Percentiles rank a stretch among this genome's conserved stretches.
These are phyloP conservation scores for Aurelia coerulea DNA, from an alignment of 30 jellyfish, hydroid and myxozoan species.

Conservation along the genomic window DNA sequence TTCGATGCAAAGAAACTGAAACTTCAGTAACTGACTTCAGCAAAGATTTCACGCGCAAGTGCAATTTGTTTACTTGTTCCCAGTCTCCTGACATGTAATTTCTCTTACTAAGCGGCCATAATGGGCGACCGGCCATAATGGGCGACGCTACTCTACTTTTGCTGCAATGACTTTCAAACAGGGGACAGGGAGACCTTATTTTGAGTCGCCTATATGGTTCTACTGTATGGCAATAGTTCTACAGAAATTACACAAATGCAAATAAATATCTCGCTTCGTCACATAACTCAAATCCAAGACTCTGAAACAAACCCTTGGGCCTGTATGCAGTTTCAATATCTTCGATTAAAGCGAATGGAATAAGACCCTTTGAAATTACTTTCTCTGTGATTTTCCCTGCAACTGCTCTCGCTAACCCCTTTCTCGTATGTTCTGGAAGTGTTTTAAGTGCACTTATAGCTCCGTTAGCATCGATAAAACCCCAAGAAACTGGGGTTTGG, in stretches of 20 bases:
- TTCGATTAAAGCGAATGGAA: constrained; percentile 49
- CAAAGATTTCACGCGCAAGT: too few species aligned
- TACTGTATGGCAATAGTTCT: too few species aligned
- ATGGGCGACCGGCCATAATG: too few species aligned
- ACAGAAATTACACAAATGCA: not conserved
- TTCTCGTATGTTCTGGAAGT: constrained; percentile 31
- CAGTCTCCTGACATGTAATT: too few species aligned
- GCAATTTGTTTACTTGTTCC: too few species aligned
- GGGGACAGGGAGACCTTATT: too few species aligned
- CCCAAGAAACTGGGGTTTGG: constrained; percentile 55
- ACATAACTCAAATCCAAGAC: constrained; percentile 34
- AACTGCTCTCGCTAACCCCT: constrained; percentile 59
- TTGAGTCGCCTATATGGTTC: too few species aligned
- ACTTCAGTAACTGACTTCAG: too few species aligned
- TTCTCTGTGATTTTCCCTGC: constrained; percentile 23
- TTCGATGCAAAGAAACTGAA: too few species aligned
- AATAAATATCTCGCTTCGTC: not conserved
- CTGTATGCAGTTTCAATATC: constrained; percentile 4
- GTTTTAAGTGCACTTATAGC: constrained; percentile 32
- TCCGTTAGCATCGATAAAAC: constrained; percentile 12
- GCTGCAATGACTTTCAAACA: too few species aligned
- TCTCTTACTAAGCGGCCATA: too few species aligned
- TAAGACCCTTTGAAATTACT: not conserved
- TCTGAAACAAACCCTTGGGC: constrained; percentile 10
- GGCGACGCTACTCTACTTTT: too few species aligned